These are phyloP conservation scores for Xyrichtys novacula DNA, from an alignment of 2,797 vertebrate species.

Conservation along the genomic window DNA sequence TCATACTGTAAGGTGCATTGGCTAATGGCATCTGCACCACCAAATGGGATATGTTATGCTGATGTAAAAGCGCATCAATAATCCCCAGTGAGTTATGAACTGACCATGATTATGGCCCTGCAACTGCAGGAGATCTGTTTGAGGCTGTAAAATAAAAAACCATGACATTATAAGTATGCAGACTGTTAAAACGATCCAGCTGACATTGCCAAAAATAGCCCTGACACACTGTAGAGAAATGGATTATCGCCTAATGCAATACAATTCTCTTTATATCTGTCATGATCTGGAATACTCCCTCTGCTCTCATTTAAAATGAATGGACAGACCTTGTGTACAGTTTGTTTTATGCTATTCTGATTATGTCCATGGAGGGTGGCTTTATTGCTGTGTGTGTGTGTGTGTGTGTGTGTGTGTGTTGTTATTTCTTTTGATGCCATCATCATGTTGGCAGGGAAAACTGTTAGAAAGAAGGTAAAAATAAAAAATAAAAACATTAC, in stretches of 20 bases:
- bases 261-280: conserved; percentile 77
- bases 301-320: conserved; percentile 71
- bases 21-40: conserved; percentile 59
- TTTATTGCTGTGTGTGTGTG: conserved; percentile 46
- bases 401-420: conserved; percentile 23
- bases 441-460: conserved; percentile 34
- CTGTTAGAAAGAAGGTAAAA: conserved; percentile 30
- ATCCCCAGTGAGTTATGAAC: conserved; percentile 78
- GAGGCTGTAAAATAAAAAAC: conserved; percentile 81
- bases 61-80: conserved; percentile 73
- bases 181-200: conserved; percentile 78
- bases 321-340: conserved; percentile 65
- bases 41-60: conserved; percentile 62
- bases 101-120: conserved; percentile 76
- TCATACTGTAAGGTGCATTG: conserved; percentile 51
- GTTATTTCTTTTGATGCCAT: conserved; percentile 25
- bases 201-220: conserved; percentile 79
- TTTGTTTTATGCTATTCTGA: conserved; percentile 50
- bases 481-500: not conserved
- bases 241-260: conserved; percentile 73
- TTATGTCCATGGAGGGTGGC: conserved; percentile 53
- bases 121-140: conserved; percentile 73
- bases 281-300: conserved; percentile 72
- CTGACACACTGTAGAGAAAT: conserved; percentile 70
- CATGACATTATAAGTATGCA: conserved; percentile 81